These are phyloP conservation scores for Phyllostomus hastatus DNA, from an alignment of 2,113 vertebrate genomes.

Conservation along the genomic window DNA sequence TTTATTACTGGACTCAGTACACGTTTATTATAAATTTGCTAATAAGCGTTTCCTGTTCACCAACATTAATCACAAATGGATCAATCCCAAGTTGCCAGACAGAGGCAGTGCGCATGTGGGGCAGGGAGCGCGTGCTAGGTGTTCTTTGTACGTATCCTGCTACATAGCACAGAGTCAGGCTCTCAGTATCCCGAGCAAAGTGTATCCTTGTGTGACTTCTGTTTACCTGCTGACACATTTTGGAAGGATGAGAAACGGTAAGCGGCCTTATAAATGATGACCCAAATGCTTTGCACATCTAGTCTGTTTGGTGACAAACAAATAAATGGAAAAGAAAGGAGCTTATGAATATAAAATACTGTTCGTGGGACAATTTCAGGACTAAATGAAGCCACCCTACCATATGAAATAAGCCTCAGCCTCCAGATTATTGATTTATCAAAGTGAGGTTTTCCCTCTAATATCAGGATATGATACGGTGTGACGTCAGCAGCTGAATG, in stretches of 20 bases:
- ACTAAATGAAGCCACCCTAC: neutral
- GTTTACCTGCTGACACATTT: neutral
- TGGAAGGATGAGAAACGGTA: neutral
- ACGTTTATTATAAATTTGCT: neutral
- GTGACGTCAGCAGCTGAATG: neutral
- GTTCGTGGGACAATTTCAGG: neutral
- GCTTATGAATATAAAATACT: neutral
- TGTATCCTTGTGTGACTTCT: neutral
- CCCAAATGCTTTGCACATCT: neutral
- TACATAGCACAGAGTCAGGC: neutral
- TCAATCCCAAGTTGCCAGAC: no score
- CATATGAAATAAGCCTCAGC: neutral
- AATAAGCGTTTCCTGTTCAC: neutral
- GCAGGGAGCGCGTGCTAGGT: accelerated
- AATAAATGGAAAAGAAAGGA: neutral
- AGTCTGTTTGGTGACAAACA: neutral
- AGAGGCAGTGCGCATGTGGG: accelerated
- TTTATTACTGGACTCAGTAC: neutral
- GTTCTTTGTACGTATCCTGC: neutral
- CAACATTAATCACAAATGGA: neutral
- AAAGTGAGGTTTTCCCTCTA: neutral
- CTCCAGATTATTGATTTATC: neutral
- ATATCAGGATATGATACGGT: neutral
- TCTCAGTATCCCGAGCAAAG: neutral
- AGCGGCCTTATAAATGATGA: neutral